Conservation (phyloP, 2,797 vertebrate species). For the Schizothorax lantsangensis region DNA sequence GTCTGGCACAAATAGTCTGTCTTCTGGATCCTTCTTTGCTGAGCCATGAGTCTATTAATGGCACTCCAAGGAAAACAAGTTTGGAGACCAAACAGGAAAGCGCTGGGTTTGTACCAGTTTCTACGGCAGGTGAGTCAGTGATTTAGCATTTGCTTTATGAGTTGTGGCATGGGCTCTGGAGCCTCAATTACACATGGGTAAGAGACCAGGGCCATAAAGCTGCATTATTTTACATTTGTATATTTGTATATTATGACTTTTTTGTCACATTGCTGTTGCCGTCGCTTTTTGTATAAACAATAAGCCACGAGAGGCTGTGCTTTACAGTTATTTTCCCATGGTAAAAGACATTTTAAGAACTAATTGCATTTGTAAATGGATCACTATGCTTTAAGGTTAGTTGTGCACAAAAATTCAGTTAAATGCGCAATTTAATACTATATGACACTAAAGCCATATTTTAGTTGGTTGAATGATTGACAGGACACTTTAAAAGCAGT, state of each 20-base stretch:
- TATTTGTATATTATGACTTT: no score
- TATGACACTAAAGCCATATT: neutral
- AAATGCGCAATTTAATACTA: neutral
- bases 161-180: slow-evolving; percentile 60
- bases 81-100: slow-evolving; percentile 57
- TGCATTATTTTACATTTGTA: neutral
- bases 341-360: neutral
- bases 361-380: neutral
- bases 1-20: slow-evolving; percentile 48
- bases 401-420: neutral
- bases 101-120: slow-evolving; percentile 56
- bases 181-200: slow-evolving; percentile 40
- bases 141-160: slow-evolving; percentile 60
- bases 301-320: neutral
- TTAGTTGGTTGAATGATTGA: neutral
- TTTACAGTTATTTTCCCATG: neutral
- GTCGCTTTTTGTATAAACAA: neutral
- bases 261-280: neutral
- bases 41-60: slow-evolving; percentile 43
- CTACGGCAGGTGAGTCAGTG: slow-evolving; percentile 61
- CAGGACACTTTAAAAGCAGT: neutral
- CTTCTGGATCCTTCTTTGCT: slow-evolving; percentile 43
- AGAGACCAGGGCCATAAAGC: slow-evolving; percentile 5
- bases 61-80: slow-evolving; percentile 59
- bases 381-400: neutral